Evolutionary conservation across 2,113 vertebrate species (phyloP), one percentile per base, ranked within the genome.

Genomic region (Leucoraja erinaceus): DNA sequence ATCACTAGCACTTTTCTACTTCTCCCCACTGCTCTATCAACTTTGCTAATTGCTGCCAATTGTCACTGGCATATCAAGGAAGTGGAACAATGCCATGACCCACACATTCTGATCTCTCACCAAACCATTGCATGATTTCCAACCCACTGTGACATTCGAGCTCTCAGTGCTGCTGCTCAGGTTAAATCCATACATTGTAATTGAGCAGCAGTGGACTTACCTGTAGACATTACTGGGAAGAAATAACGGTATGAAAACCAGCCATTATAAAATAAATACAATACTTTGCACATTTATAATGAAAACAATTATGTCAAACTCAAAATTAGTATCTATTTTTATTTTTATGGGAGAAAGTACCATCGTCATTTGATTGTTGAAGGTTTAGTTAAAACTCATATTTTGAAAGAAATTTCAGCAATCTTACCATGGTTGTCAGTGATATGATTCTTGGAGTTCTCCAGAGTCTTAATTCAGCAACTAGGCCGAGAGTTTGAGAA

Each of bases 391-490:
- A 90, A 70, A 63, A 70, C 38, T 90, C 31, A 90, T 90, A 22
- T 68, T 90, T 90, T 9, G 25, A 74, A 54, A 25, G 90, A 91
- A 54, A 72, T 72, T 54, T 91, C 33, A 72, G 81, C 47, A 84
- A 84, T 84, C 81, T 54, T 84, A 20, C 38, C 54, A 5, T 70
- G 33, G 63, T 72, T 72, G 33, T 33, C 90, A 12, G 68, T 54
- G 90, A 9, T 47, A 72, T 74, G 90, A 72, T 91, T 70, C 38
- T 72, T 84, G 54, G 66, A 91, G 90, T 68, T 72, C 90, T 72
- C 68, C 9, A 74, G 63, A 47, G 38, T 28, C 90, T 63, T 91
- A 91, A 72, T 91, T 72, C 66, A 91, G 70, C 66, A 91, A 91
- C 68, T 91, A 68, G 68, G 68, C 90, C 22, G 11, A 70, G 68